Evolutionary conservation across 1,140 invertebrate species (phyloP).

Genomic region (Eumaeus atala): DNA sequence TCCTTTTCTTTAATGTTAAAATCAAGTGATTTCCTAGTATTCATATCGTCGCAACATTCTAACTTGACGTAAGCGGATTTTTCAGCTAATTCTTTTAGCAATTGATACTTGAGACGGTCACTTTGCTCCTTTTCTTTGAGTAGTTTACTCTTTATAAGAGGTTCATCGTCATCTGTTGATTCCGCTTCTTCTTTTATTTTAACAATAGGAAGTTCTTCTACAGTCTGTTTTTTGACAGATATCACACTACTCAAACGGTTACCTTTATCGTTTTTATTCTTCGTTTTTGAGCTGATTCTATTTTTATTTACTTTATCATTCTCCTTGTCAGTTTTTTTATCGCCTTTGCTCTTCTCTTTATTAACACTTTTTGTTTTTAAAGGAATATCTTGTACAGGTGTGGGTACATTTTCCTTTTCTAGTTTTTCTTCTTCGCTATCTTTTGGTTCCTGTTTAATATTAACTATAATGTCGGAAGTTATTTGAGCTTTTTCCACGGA

Average conservation of each 20-base stretch:
- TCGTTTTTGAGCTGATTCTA: conserved; percentile 31
- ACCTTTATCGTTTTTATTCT: conserved; percentile 34
- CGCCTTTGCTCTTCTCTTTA: conserved; percentile 34
- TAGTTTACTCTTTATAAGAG: conserved; percentile 69
- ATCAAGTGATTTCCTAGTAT: conserved; percentile 54
- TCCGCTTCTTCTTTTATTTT: conserved; percentile 56
- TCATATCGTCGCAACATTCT: conserved; percentile 61
- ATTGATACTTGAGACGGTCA: conserved; percentile 49
- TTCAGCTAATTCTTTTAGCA: conserved; percentile 62
- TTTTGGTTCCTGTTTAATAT: conserved; percentile 59
- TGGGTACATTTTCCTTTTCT: conserved; percentile 23
- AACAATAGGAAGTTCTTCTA: conserved; percentile 37
- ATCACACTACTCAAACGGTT: conserved; percentile 26
- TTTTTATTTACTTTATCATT: conserved; percentile 34
- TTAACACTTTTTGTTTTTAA: conserved; percentile 27
- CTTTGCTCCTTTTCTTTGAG: conserved; percentile 59
- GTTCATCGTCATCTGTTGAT: conserved; percentile 72
- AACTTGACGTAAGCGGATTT: conserved; percentile 64
- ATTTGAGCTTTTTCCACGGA: neutral
- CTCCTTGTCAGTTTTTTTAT: conserved; percentile 40
- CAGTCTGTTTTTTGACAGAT: conserved; percentile 46
- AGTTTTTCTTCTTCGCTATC: conserved; percentile 42
- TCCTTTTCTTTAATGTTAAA: conserved; percentile 44
- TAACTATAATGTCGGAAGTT: conserved; percentile 20
- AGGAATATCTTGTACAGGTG: conserved; percentile 17